Percentiles rank a stretch among this genome's conserved stretches.
Conservation (phyloP, 2,888 invertebrate species). For the Apocheima hispidaria region DNA sequence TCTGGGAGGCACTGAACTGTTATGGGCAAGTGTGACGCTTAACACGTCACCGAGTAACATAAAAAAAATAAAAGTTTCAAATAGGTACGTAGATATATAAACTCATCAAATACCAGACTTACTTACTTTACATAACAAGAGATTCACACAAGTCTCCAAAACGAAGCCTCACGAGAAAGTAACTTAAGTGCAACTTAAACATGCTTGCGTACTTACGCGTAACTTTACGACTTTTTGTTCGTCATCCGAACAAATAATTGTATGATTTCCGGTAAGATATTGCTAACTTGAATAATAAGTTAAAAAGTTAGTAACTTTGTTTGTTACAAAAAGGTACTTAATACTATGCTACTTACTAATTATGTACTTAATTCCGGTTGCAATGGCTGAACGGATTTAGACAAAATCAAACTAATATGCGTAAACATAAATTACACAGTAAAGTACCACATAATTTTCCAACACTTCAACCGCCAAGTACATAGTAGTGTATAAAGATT, state of each 20-base stretch:
- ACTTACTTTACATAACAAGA: slow-evolving; percentile 11
- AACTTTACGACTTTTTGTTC: slow-evolving; percentile 19
- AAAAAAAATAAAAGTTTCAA: too few species aligned
- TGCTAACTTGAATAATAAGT: neutral
- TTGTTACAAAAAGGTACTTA: neutral
- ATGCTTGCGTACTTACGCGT: slow-evolving; percentile 16
- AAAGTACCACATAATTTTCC: too few species aligned
- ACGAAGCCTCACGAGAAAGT: slow-evolving; percentile 16
- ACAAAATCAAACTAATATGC: too few species aligned
- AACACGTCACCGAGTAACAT: too few species aligned
- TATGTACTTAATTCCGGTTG: too few species aligned
- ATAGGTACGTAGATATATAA: neutral
- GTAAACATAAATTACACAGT: too few species aligned
- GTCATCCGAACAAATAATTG: slow-evolving; percentile 9
- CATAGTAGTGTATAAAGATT: too few species aligned
- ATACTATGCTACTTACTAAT: too few species aligned
- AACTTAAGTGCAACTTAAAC: slow-evolving; percentile 21
- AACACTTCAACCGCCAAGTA: too few species aligned
- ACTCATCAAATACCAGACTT: neutral
- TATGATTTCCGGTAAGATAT: neutral
- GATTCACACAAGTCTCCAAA: slow-evolving; percentile 8
- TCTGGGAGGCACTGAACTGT: too few species aligned
- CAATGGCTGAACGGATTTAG: too few species aligned
- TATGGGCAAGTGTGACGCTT: too few species aligned
- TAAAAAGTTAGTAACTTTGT: neutral